phyloP scores from a whole-genome alignment of 2,113 vertebrate genomes.

The Hippocampus guttulatus region DNA sequence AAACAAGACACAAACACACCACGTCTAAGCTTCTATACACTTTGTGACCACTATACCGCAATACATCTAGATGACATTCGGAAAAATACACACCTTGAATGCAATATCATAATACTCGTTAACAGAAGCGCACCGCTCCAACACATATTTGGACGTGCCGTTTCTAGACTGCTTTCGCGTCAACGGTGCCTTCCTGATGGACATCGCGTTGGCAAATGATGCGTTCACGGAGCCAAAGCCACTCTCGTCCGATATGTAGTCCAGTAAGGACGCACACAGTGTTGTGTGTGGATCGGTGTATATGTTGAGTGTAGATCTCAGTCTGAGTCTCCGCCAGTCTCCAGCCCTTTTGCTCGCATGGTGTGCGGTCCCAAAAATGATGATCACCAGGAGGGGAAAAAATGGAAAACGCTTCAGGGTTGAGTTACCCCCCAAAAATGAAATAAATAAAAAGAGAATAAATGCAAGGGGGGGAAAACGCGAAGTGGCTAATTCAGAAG shows the following conservation, averaged over 20 bases:
- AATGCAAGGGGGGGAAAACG: background rate
- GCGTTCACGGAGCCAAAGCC: background rate
- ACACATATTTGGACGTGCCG: conserved; percentile 72
- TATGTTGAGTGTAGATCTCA: conserved; percentile 28
- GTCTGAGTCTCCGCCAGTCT: conserved; percentile 46
- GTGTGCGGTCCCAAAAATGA: conserved; percentile 28
- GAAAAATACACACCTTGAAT: conserved; percentile 74
- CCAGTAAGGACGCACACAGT: conserved; percentile 44
- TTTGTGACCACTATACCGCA: background rate
- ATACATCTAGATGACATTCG: conserved; percentile 13
- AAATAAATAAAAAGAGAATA: conserved; percentile 3
- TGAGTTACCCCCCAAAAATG: background rate
- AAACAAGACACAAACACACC: background rate
- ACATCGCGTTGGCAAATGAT: conserved; percentile 59
- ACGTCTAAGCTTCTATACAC: background rate
- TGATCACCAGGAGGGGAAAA: conserved; percentile 2
- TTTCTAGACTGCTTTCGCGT: conserved; percentile 68
- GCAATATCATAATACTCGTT: conserved; percentile 77
- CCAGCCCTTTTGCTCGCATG: conserved; percentile 46
- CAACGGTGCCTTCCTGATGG: conserved; percentile 61
- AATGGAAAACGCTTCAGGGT: conserved; percentile 1
- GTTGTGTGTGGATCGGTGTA: conserved; percentile 2
- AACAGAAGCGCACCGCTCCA: conserved; percentile 75
- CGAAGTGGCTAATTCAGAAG: conserved; percentile 7
- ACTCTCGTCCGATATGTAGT: conserved; percentile 43